Conservation (phyloP, 2,888 invertebrate genomes). For the Pristionchus maxplancki region DNA sequence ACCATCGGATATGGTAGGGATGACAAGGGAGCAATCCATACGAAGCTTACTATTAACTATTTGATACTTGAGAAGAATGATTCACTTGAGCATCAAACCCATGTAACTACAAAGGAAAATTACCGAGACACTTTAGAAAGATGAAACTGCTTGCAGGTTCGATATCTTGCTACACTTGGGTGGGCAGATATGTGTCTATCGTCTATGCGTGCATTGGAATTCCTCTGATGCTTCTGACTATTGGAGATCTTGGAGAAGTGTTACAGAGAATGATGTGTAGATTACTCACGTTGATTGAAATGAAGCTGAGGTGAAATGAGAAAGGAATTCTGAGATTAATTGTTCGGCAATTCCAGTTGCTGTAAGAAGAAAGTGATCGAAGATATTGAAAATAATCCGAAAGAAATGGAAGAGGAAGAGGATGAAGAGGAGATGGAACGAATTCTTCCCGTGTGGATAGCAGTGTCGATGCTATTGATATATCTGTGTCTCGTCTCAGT, state of each 20-base stretch:
- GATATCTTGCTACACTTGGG: slow-evolving; percentile 64
- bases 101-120: background rate
- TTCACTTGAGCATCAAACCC: background rate
- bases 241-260: slow-evolving; percentile 68
- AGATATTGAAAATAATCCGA: background rate
- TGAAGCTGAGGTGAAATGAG: background rate
- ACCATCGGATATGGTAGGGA: slow-evolving; percentile 70
- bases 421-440: slow-evolving; percentile 6
- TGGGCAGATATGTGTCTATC: slow-evolving; percentile 63
- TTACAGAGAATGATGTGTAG: slow-evolving; percentile 60
- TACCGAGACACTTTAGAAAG: background rate
- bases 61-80: background rate
- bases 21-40: background rate
- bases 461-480: background rate
- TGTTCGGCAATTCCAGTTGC: background rate
- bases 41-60: background rate
- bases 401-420: slow-evolving; percentile 32
- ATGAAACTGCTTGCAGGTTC: slow-evolving; percentile 57
- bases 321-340: background rate
- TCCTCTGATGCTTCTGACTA: slow-evolving; percentile 67
- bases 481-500: slow-evolving; percentile 18
- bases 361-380: background rate
- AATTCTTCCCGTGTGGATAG: slow-evolving; percentile 43
- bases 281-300: background rate
- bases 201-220: slow-evolving; percentile 66